Conservation (phyloP, 2,113 vertebrate genomes). For the Noturus placidus region DNA sequence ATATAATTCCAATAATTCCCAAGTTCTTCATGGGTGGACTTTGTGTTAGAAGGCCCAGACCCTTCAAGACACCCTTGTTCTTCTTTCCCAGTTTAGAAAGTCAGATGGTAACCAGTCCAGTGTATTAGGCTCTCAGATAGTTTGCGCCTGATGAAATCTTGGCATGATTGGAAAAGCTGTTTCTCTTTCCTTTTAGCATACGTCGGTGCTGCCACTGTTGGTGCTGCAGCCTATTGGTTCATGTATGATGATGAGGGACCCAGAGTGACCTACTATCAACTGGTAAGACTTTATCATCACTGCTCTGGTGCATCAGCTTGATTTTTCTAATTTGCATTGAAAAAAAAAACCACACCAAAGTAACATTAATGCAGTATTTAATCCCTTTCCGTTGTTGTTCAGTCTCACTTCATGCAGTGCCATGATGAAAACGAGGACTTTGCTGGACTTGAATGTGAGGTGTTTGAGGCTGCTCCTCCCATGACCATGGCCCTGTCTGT, state of each 20-base stretch:
- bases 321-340: neutral
- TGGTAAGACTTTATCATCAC: constrained; percentile 70
- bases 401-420: constrained; percentile 98
- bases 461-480: constrained; percentile 84
- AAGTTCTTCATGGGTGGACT: neutral
- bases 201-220: constrained; percentile 89
- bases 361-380: neutral
- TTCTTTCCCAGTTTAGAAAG: neutral
- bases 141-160: neutral
- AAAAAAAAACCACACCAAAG: neutral
- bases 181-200: constrained; percentile 70
- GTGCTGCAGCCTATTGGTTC: constrained; percentile 89
- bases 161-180: neutral
- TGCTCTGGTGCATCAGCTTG: neutral
- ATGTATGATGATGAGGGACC: constrained; percentile 80
- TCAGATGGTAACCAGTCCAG: neutral
- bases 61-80: neutral
- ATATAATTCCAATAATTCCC: neutral
- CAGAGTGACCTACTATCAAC: constrained; percentile 76
- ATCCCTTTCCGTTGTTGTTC: constrained; percentile 27
- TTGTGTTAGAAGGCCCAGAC: neutral
- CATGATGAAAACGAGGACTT: constrained; percentile 79
- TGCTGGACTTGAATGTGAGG: constrained; percentile 75
- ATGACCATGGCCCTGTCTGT: constrained; percentile 97
- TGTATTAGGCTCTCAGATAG: neutral